These are phyloP conservation scores for Capitulum mitella DNA, from an alignment of 2,888 invertebrate genomes.

Conservation along the genomic window DNA sequence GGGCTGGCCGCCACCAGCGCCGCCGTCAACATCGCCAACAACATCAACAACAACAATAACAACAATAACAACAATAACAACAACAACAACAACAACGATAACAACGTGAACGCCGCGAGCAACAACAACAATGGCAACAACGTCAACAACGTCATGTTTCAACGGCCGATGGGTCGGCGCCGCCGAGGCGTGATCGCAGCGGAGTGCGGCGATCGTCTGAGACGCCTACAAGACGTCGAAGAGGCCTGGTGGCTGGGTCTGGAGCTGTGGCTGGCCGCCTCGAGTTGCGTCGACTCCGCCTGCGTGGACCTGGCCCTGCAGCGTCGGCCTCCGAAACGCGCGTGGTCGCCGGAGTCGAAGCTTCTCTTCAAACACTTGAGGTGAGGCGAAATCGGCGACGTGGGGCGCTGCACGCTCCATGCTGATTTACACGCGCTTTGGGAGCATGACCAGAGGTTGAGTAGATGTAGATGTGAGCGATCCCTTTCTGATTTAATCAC, in stretches of 20 bases:
- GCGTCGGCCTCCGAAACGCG: too few species aligned
- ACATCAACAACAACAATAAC: constrained; percentile 34
- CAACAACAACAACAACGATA: constrained; percentile 33
- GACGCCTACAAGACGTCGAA: neutral
- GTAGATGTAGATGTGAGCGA: too few species aligned
- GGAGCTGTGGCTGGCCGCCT: neutral
- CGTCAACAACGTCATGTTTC: constrained; percentile 29
- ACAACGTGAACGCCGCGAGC: constrained; percentile 29
- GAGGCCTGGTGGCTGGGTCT: constrained; percentile 1
- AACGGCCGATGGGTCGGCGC: constrained; percentile 26
- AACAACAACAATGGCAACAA: constrained; percentile 31
- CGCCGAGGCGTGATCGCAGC: neutral
- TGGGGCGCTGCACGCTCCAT: too few species aligned
- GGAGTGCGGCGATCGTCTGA: neutral
- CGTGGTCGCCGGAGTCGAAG: neutral
- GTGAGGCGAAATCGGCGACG: too few species aligned
- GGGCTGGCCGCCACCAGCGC: constrained; percentile 29
- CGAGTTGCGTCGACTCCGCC: neutral
- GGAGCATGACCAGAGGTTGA: too few species aligned
- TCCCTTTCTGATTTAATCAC: too few species aligned
- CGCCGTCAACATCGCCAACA: constrained; percentile 33
- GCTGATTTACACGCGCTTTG: too few species aligned
- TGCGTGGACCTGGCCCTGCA: too few species aligned
- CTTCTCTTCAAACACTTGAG: neutral
- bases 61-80: constrained; percentile 32